phyloP scores from a whole-genome alignment of 1,140 invertebrate species.

The Meloidogyne chitwoodi region DNA sequence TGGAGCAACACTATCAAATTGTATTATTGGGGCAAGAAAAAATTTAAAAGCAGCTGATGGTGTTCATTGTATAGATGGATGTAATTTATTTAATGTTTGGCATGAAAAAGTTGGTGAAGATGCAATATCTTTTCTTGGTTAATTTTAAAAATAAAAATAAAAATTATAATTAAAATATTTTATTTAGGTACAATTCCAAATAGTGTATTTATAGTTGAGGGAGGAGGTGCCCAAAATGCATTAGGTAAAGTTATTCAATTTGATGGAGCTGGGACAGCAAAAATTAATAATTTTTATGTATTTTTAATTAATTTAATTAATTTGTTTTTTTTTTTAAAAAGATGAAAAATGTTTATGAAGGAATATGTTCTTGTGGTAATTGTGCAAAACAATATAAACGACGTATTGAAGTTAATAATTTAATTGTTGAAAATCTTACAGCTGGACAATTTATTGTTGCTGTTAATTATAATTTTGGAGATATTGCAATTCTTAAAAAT shows the following conservation, averaged over 20 bases:
- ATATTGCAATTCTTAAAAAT: background rate
- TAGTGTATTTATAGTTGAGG: background rate
- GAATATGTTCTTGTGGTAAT: background rate
- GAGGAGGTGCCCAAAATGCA: slow-evolving; percentile 18
- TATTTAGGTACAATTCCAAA: background rate
- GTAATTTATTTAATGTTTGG: slow-evolving; percentile 16
- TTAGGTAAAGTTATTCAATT: slow-evolving; percentile 6
- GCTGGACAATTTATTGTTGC: background rate
- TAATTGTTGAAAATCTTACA: background rate
- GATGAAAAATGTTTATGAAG: background rate
- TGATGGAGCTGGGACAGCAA: background rate
- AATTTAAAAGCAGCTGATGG: slow-evolving; percentile 9
- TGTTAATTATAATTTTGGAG: background rate
- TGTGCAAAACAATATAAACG: background rate
- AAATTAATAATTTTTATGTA: slow-evolving; percentile 11
- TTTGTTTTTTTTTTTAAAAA: background rate
- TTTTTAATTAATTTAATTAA: background rate
- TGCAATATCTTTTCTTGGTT: slow-evolving; percentile 14
- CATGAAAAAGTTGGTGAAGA: slow-evolving; percentile 25
- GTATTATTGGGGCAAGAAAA: slow-evolving; percentile 15
- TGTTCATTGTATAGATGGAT: slow-evolving; percentile 17
- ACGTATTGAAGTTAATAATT: background rate
- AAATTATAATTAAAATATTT: too few relatives aligned
- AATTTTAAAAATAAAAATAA: too few relatives aligned
- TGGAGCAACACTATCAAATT: slow-evolving; percentile 14